These are phyloP conservation scores for Platorchestia sp. DNA, from an alignment of 1,140 invertebrate species.

Conservation along the genomic window DNA sequence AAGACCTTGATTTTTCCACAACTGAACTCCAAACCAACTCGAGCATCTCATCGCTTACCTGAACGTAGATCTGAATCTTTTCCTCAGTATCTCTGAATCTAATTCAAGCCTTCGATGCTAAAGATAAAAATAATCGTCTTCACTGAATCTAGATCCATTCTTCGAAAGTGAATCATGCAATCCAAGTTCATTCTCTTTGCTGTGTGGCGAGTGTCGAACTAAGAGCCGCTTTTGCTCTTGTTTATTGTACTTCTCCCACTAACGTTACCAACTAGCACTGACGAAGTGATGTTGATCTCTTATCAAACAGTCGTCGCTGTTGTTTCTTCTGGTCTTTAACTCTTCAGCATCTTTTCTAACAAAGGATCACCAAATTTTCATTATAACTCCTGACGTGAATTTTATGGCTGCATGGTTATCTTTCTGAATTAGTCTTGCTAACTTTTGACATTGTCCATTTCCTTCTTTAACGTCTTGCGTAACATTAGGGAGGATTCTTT, in stretches of 20 bases:
- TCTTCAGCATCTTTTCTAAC: too few relatives aligned
- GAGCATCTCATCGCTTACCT: too few relatives aligned
- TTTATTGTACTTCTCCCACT: neutral
- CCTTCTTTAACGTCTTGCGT: neutral
- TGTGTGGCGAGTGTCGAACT: neutral
- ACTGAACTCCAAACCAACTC: too few relatives aligned
- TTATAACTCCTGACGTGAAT: neutral
- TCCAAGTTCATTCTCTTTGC: neutral
- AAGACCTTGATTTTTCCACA: too few relatives aligned
- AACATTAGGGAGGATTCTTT: neutral
- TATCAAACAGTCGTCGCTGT: neutral
- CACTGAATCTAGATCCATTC: neutral
- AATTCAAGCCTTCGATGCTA: too few relatives aligned
- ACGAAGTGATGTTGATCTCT: neutral
- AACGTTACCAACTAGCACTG: too few relatives aligned
- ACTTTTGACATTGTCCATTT: neutral
- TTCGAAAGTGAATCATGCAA: neutral
- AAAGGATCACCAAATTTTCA: too few relatives aligned
- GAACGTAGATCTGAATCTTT: too few relatives aligned
- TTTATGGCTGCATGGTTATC: neutral
- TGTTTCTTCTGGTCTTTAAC: too few relatives aligned
- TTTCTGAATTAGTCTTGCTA: neutral
- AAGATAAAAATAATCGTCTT: too few relatives aligned
- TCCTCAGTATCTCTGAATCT: too few relatives aligned
- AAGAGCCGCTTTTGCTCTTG: neutral